phyloP scores from a whole-genome alignment of 2,113 vertebrate species.

The Orthochromis indermauri region DNA sequence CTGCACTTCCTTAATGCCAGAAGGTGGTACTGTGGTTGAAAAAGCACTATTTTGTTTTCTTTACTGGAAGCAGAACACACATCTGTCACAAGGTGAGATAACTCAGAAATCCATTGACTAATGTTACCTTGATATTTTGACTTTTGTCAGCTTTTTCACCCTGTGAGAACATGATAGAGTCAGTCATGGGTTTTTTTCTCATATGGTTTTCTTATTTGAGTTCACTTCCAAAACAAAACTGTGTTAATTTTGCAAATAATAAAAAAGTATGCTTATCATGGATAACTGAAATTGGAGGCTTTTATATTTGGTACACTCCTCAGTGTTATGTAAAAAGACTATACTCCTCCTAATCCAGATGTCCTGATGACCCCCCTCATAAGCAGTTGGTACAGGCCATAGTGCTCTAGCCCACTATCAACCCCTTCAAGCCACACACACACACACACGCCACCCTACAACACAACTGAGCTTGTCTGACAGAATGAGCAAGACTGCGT shows the following conservation, averaged over 20 bases:
- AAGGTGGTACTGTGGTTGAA: not conserved
- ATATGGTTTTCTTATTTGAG: not conserved
- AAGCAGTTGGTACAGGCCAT: conserved; percentile 67
- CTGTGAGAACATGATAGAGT: not conserved
- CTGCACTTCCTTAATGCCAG: not conserved
- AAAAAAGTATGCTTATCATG: not conserved
- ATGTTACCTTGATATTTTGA: not conserved
- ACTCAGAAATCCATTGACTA: not conserved
- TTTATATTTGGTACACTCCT: conserved; percentile 16
- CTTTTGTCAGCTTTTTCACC: not conserved
- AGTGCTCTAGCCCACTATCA: conserved; percentile 43
- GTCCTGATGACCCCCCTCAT: conserved; percentile 29
- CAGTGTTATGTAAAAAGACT: conserved; percentile 27
- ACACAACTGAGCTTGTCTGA: conserved; percentile 32
- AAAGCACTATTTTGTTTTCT: not conserved
- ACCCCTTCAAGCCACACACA: not conserved
- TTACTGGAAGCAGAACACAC: not conserved
- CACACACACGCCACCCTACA: conserved; percentile 9
- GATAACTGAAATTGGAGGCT: not conserved
- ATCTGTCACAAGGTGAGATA: not conserved
- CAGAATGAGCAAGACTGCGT: conserved; percentile 5
- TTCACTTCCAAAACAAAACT: not conserved
- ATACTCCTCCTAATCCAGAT: conserved; percentile 6
- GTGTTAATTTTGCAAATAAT: not conserved
- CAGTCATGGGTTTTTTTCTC: not conserved